Evolutionary conservation across 2,888 invertebrate genomes (phyloP), one percentile per base, ranked within the genome.

Genomic region (Camponotus fellah): DNA sequence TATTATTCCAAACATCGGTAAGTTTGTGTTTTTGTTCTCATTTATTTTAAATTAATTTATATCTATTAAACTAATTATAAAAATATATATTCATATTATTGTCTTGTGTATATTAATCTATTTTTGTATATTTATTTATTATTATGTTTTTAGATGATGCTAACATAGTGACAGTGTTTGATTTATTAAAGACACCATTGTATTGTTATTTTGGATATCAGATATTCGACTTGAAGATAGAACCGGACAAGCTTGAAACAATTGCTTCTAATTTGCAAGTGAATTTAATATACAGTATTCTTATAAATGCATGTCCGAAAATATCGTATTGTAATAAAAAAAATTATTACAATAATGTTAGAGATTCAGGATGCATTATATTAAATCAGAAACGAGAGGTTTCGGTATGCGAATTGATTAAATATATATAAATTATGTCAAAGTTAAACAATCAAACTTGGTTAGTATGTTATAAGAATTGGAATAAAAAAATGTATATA

Each of bases 231-330:
- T 96, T 96, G 89, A 96, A 97, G 83, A 95, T 97, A 77, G 96
- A 97, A 4, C 97, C 97, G 0, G 95, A 96, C 2, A 96, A 96
- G 91, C 96, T 98, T 82, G 97, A 97, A 92, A 95, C 96, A 0
- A 96, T 97, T 90, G 97, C 97, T 84, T 96, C 96, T 49, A 96
- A 96, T 88, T 94, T 97, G 26, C 97, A 97, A 92, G 96, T 97
- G 1, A 97, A 97, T 95, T 95, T 97, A 76, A 96, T 97, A 71
- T 97, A 97, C 89, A 97, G 97, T 88, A 96, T 97, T 14, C 96
- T 97, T 3, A 94, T 97, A 3, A 97, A 97, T 93, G 97, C 97
- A 91, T 97, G 97, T 88, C 97, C 97, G 0, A 96, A 96, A 10
- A 26, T 81, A 40, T 65, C 76, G 4, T 76, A 40, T 46, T 40